These are phyloP conservation scores for Pantala flavescens DNA, from an alignment of 1,140 invertebrate genomes.

Conservation along the genomic window DNA sequence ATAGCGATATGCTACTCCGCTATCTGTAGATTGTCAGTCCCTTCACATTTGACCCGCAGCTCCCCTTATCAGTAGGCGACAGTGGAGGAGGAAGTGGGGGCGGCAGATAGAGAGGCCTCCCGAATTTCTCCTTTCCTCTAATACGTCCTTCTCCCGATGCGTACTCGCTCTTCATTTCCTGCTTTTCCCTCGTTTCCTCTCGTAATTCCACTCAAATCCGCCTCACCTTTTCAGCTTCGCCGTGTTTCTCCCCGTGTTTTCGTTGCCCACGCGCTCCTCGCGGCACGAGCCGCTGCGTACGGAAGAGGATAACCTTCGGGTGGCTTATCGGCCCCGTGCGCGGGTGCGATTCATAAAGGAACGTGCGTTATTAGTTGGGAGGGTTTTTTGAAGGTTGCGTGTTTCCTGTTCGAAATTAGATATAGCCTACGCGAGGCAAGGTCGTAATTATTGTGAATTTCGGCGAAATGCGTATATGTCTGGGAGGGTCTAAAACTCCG, in stretches of 20 bases:
- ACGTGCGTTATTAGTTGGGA: too few species aligned
- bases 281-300: too few species aligned
- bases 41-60: constrained; percentile 7
- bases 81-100: constrained; percentile 6
- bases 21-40: constrained; percentile 9
- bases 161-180: neutral
- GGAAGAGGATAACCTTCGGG: too few species aligned
- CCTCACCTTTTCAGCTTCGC: neutral
- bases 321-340: too few species aligned
- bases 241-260: neutral
- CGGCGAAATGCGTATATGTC: too few species aligned
- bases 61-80: neutral
- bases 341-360: too few species aligned
- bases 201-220: neutral
- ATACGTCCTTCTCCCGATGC: neutral
- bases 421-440: too few species aligned
- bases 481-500: too few species aligned
- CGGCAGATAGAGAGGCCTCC: neutral
- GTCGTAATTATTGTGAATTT: too few species aligned
- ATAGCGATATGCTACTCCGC: constrained; percentile 3
- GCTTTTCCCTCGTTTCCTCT: neutral
- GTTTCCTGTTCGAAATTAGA: too few species aligned
- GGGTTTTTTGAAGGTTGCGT: too few species aligned
- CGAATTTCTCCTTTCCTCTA: too few species aligned
- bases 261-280: neutral